phyloP scores from a whole-genome alignment of 2,113 vertebrate species.

The Casuarius casuarius region DNA sequence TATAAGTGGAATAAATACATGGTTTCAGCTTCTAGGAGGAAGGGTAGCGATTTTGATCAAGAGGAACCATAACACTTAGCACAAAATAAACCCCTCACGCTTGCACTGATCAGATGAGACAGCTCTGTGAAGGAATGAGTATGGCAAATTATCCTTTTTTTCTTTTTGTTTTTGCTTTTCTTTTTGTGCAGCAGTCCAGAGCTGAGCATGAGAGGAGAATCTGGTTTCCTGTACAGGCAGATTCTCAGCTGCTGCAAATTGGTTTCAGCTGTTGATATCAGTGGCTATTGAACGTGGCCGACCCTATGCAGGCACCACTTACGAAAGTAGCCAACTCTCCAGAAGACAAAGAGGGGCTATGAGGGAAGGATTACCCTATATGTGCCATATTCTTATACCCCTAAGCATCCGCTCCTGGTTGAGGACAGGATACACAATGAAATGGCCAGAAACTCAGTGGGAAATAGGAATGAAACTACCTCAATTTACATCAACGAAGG shows the following conservation, averaged over 20 bases:
- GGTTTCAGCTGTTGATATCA: background rate
- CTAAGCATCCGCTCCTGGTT: background rate
- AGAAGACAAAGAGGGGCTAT: rapidly evolving
- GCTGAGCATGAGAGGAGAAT: background rate
- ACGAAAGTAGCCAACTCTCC: background rate
- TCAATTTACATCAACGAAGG: background rate
- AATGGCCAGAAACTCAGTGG: background rate
- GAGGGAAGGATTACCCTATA: background rate
- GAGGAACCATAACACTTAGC: conserved; percentile 16
- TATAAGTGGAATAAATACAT: conserved; percentile 19
- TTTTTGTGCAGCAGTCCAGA: background rate
- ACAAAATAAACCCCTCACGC: background rate
- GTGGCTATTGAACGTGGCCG: background rate
- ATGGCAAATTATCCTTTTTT: background rate
- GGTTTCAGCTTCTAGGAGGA: conserved; percentile 44
- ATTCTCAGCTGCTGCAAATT: background rate
- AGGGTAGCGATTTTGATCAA: conserved; percentile 43
- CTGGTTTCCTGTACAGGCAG: background rate
- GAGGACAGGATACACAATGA: rapidly evolving
- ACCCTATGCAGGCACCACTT: background rate
- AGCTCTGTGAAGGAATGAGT: background rate
- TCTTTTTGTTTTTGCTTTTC: background rate
- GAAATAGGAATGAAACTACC: rapidly evolving
- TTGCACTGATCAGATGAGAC: background rate
- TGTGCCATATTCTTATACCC: background rate